These are phyloP conservation scores for Amblyjoppa proteus DNA, from an alignment of 2,888 invertebrate species.

Conservation along the genomic window DNA sequence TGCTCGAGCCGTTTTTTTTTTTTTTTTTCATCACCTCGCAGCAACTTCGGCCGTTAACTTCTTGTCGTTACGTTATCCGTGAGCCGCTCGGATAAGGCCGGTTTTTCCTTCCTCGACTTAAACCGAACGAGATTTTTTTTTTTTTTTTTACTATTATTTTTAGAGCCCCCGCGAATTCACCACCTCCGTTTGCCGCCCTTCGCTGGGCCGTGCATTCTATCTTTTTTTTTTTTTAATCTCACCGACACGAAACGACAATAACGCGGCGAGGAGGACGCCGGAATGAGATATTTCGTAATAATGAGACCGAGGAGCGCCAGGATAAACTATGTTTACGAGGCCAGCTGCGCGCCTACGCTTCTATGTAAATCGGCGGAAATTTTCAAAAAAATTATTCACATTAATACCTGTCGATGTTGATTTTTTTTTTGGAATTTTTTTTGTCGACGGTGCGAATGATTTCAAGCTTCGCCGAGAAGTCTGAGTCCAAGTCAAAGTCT, in stretches of 20 bases:
- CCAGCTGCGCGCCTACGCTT: conserved; percentile 68
- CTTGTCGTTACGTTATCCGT: conserved; percentile 37
- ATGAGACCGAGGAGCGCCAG: conserved; percentile 83
- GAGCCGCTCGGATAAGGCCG: conserved; percentile 57
- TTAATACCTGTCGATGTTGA: too few relatives aligned
- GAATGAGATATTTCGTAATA: conserved; percentile 84
- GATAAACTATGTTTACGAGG: conserved; percentile 84
- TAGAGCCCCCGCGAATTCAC: background rate
- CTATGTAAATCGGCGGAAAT: too few relatives aligned
- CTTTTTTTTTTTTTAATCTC: conserved; percentile 78
- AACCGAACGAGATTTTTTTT: background rate
- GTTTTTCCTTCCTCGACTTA: conserved; percentile 65
- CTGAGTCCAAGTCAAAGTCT: too few relatives aligned
- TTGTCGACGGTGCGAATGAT: too few relatives aligned
- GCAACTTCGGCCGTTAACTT: conserved; percentile 25
- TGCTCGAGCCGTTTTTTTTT: conserved; percentile 66
- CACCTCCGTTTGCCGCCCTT: background rate
- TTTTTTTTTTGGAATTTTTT: too few relatives aligned
- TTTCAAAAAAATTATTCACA: too few relatives aligned
- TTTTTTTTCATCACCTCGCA: conserved; percentile 21
- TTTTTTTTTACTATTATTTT: conserved; percentile 37
- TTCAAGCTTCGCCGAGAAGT: too few relatives aligned
- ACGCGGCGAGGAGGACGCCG: conserved; percentile 67
- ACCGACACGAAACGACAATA: conserved; percentile 72
- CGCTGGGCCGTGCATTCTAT: conserved; percentile 16